A percentile compares a stretch with the other conserved stretches of the same genome.
Conservation (phyloP, 2,888 invertebrate genomes). For the Mesorhabditis sp. region DNA sequence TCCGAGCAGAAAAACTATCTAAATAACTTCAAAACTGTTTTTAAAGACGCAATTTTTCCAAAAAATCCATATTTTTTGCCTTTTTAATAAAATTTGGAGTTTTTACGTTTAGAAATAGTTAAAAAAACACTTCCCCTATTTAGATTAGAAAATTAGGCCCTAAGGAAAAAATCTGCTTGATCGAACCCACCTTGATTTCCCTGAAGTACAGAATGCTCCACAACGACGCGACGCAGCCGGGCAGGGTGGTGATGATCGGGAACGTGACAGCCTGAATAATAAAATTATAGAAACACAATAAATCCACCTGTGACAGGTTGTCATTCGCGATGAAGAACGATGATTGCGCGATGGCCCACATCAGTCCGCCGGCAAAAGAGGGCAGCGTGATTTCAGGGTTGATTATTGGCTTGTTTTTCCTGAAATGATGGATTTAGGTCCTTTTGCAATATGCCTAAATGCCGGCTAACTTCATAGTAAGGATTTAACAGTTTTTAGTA, state of each 20-base stretch:
- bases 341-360: slow-evolving; percentile 63
- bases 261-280: slow-evolving; percentile 51
- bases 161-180: too few species aligned
- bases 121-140: too few species aligned
- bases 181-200: slow-evolving; percentile 59
- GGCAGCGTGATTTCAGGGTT: slow-evolving; percentile 60
- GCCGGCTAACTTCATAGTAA: too few species aligned
- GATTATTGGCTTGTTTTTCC: slow-evolving; percentile 59
- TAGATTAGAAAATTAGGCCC: too few species aligned
- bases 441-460: too few species aligned
- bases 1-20: not conserved
- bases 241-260: slow-evolving; percentile 62
- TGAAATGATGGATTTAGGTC: not conserved
- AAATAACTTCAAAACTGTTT: not conserved
- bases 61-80: not conserved
- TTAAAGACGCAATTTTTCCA: not conserved
- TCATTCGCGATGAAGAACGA: slow-evolving; percentile 63
- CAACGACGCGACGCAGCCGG: slow-evolving; percentile 60
- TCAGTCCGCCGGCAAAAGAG: slow-evolving; percentile 60
- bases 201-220: slow-evolving; percentile 62
- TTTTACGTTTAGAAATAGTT: not conserved
- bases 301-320: slow-evolving; percentile 58
- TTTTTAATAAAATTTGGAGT: not conserved
- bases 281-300: not conserved
- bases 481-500: too few species aligned